Evolutionary conservation across 1,140 invertebrate genomes (phyloP), one percentile per base, ranked within the genome.

Genomic region (Anoplolepis gracilipes): DNA sequence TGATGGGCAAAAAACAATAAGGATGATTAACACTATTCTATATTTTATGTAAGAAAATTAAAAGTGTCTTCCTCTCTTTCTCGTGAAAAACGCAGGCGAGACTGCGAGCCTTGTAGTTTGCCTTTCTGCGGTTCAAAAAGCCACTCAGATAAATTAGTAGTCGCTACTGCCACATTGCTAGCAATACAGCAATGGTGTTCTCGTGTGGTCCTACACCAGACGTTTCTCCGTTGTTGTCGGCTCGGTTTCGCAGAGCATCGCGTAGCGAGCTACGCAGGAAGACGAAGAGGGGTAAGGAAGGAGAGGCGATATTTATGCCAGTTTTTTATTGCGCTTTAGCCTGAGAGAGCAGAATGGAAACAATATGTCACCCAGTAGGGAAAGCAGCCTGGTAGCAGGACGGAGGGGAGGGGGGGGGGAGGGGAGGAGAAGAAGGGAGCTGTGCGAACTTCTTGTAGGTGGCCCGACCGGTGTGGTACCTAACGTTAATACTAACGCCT

Each of bases 111-210:
- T 77, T 61, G 57, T 33, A 69, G 49, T 30, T 49, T 67, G n/a
- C 78, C 85, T 82, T 87, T 39, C 57, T 64, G 46, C 64, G 39
- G 57, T 86, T 88, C 85, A 94, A 94, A 94, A 94, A 94, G 93
- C 93, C 93, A 93, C 93, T 94, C 94, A 94, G 93, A 93, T 92
- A 94, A 94, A 95, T 94, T 94, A 94, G 91, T 92, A 91, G 84
- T 55, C 57, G 42, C 22, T 69, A 70, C 75, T 77, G 36, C 8
- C 62, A 53, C 39, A 39, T 62, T 49, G 85, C 77, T 39, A 85
- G 79, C 78, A 78, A 82, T 73, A 82, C 53, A 59, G 36, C 33
- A n/a, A 72, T 46, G 57, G 22, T 78, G 49, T 70, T 90, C 75
- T 67, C 77, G 28, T 61, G 75, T 88, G 72, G 85, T 87, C 49